Conservation (phyloP, 2,888 invertebrate genomes). For the Diaperis boleti region DNA sequence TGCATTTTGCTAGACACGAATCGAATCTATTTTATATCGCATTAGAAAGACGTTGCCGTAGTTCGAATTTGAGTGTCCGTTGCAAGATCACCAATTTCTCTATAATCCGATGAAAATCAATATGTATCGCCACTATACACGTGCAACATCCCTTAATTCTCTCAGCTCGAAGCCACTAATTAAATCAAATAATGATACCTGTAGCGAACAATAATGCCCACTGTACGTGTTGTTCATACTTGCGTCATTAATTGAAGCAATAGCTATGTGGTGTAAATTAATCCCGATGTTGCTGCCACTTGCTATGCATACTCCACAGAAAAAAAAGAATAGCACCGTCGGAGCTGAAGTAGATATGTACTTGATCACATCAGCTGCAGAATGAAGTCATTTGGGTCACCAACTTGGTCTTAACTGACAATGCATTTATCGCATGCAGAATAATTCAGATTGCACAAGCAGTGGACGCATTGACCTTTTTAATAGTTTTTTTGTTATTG, state of each 20-base stretch:
- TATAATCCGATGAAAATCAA: too few species aligned
- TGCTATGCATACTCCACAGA: too few species aligned
- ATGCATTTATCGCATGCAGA: constrained; percentile 1
- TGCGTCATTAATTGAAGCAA: neutral
- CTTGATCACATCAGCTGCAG: neutral
- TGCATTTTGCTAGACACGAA: neutral
- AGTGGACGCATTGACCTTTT: neutral
- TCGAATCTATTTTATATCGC: neutral
- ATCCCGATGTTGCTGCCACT: neutral
- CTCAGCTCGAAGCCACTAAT: neutral
- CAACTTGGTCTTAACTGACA: neutral
- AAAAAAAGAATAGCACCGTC: neutral
- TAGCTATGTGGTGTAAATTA: neutral
- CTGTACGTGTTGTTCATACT: neutral
- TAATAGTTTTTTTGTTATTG: neutral
- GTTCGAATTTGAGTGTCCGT: too few species aligned
- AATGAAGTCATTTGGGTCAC: constrained; percentile 25
- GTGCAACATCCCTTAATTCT: neutral
- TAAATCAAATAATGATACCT: constrained; percentile 3
- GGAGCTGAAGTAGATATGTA: neutral
- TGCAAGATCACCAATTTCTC: too few species aligned
- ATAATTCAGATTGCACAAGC: neutral
- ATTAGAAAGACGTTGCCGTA: neutral
- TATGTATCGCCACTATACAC: neutral
- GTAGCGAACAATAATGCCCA: neutral